Evolutionary conservation across 2,113 vertebrate genomes (phyloP).

Genomic region (Cyrtonyx montezumae): DNA sequence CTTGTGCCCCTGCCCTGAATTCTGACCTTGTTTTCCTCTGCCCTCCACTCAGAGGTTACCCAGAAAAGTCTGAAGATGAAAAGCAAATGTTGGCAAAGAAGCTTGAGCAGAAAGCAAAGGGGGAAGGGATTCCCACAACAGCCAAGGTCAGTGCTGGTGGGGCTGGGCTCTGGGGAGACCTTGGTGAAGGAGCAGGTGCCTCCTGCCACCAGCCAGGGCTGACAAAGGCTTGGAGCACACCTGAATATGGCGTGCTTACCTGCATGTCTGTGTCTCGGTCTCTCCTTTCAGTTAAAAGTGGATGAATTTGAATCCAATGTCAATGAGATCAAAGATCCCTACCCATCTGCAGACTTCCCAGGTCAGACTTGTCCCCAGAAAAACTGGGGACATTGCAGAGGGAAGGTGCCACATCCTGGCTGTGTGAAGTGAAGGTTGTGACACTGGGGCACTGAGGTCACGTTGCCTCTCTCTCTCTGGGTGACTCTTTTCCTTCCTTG

Average conservation of each 20-base stretch:
- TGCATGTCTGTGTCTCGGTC: not conserved
- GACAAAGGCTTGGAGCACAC: not conserved
- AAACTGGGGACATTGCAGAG: not conserved
- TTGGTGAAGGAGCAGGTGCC: not conserved
- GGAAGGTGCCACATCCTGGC: not conserved
- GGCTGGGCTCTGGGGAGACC: not conserved
- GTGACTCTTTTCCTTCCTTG: not conserved
- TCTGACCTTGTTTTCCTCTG: not conserved
- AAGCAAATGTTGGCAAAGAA: constrained; percentile 88
- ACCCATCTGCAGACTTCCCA: constrained; percentile 97
- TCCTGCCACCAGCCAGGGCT: not conserved
- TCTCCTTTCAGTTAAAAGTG: constrained; percentile 87
- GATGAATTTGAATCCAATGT: constrained; percentile 98
- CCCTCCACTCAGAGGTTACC: constrained; percentile 78
- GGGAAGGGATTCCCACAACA: constrained; percentile 93
- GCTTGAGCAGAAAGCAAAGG: constrained; percentile 90
- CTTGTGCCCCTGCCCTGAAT: not conserved
- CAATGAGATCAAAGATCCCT: constrained; percentile 97
- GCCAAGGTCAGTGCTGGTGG: constrained; percentile 84
- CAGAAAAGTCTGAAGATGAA: constrained; percentile 93
- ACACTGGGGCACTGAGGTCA: not conserved
- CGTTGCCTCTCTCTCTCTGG: not conserved
- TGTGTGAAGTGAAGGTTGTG: not conserved
- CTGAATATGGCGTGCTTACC: not conserved
- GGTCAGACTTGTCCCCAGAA: constrained; percentile 75